Conservation (phyloP, 2,888 invertebrate genomes). For the Scaptomyza cyrtandrae region DNA sequence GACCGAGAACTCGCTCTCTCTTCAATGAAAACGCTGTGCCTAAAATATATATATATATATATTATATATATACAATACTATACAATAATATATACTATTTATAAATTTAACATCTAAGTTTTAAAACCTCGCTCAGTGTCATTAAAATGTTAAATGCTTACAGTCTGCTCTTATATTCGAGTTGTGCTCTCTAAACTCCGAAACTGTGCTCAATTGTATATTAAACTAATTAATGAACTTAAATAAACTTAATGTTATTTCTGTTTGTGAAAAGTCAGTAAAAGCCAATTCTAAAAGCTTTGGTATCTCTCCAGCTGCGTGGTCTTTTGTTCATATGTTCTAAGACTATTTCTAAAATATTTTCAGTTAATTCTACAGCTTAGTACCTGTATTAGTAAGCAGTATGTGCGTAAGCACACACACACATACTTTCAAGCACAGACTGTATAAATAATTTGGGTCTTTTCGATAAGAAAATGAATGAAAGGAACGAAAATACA, state of each 20-base stretch:
- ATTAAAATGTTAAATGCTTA: constrained; percentile 49
- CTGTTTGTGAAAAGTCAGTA: background rate
- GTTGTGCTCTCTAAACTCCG: constrained; percentile 38
- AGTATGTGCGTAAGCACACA: too few relatives aligned
- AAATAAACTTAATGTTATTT: too few relatives aligned
- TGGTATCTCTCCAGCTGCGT: constrained; percentile 74
- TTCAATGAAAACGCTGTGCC: constrained; percentile 69
- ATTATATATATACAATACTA: constrained; percentile 14
- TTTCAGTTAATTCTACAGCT: constrained; percentile 90
- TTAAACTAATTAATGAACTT: too few relatives aligned
- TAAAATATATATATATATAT: constrained; percentile 40
- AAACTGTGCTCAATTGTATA: background rate
- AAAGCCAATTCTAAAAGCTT: constrained; percentile 26
- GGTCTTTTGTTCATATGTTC: constrained; percentile 74
- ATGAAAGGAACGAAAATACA: constrained; percentile 16
- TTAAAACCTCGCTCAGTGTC: constrained; percentile 50
- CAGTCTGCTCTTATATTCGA: constrained; percentile 42
- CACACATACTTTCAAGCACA: too few relatives aligned
- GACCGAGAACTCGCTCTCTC: constrained; percentile 21
- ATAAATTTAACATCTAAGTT: constrained; percentile 21
- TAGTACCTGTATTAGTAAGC: constrained; percentile 88
- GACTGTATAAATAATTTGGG: constrained; percentile 85
- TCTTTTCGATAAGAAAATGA: constrained; percentile 21
- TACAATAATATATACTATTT: constrained; percentile 15
- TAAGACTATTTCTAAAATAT: constrained; percentile 85